These are phyloP conservation scores for Akabosia matsudoensis DNA, from an alignment of 1,140 invertebrate genomes.

Conservation along the genomic window DNA sequence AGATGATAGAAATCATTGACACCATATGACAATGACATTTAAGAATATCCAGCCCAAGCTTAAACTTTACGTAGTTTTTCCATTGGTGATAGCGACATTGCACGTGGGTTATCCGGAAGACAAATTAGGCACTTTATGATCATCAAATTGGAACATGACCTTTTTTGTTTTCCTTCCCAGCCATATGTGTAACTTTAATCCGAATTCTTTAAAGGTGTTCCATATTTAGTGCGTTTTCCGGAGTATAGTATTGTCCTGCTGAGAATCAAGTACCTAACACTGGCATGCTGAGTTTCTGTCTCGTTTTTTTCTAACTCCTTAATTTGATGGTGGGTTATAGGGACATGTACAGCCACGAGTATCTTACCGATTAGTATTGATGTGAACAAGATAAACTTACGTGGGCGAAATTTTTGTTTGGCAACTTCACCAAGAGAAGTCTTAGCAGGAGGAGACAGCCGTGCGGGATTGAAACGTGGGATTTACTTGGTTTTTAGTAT, in stretches of 20 bases:
- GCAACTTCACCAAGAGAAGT: conserved; percentile 9
- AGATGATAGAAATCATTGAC: too few relatives aligned
- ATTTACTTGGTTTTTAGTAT: not conserved
- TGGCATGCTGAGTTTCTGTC: not conserved
- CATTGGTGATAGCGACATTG: too few relatives aligned
- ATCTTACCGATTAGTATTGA: not conserved
- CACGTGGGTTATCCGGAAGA: too few relatives aligned
- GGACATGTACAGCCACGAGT: too few relatives aligned
- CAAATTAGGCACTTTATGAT: too few relatives aligned
- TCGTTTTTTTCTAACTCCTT: too few relatives aligned
- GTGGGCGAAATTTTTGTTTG: conserved; percentile 18
- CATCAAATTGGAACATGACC: not conserved
- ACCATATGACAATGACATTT: too few relatives aligned
- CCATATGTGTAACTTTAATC: too few relatives aligned
- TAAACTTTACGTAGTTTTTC: too few relatives aligned
- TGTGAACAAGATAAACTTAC: not conserved
- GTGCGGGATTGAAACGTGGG: conserved; percentile 8
- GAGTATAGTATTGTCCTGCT: not conserved
- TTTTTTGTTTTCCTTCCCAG: not conserved
- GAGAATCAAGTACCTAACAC: not conserved
- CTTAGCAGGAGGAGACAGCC: not conserved
- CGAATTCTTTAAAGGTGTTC: not conserved
- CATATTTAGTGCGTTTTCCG: not conserved
- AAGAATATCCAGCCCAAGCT: too few relatives aligned
- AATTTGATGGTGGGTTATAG: too few relatives aligned